Base-by-base conservation (phyloP, 2,113 vertebrate species). In the Myrmecobius fasciatus region DNA sequence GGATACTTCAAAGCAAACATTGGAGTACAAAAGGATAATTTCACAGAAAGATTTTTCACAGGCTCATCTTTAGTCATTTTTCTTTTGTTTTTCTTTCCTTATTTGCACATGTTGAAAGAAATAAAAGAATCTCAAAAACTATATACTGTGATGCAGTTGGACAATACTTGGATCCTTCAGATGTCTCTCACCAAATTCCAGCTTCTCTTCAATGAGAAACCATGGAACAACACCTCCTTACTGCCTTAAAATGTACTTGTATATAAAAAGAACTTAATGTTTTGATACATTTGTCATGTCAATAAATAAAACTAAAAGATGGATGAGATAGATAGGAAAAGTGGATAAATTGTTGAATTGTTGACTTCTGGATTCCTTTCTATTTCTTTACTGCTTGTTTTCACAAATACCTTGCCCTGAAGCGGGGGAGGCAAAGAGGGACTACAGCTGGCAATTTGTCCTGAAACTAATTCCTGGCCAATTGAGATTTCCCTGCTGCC, bases 381-480 rank as follows among this genome's bases (percentile, higher is more conserved):
- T 75, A 6, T 93, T 90, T 92, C 46, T 94, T 94, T 49, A 75
- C 88, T 91, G 51, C 47, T 53, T 92, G 89, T 94, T 96, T 94
- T 56, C 92, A 92, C 90, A 91, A 91, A 94, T 91, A 89, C 49
- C 93, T 88, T 93, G 92, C 54, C 67, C 2, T 90, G 7, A 53
- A 90, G 26, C 89, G 67, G 89, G 52, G 91, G 91, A 56, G 91
- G 53, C 43, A 46, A 46, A 47, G 89, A 52, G 8, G 92, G 47
- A 92, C 89, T 52, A 54, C 46, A 53, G 52, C 91, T 97, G 96
- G 95, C 97, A 96, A 51, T 53, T 26, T 51, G 53, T 95, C 95
- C 96, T 94, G 93, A 97, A 97, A 96, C 96, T 96, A 91, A 46
- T 90, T 96, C 94, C 54, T 52, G 94, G 95, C 95, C 96, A 95